Evolutionary conservation across 2,888 invertebrate species (phyloP), one percentile per base, ranked within the genome.

Genomic region (Calliopum simillimum): DNA sequence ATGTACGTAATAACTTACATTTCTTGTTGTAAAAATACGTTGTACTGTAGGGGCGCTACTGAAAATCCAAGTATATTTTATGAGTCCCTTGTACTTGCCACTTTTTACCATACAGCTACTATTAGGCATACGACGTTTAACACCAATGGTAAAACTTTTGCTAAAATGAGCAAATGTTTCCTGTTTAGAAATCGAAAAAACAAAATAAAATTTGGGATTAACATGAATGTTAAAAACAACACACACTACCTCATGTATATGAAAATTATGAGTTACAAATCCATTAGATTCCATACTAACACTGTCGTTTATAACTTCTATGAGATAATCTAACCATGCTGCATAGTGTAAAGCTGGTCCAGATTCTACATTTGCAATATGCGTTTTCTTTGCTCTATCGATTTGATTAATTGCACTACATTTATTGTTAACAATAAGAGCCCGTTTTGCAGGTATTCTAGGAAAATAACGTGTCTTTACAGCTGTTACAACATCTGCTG

Each of bases 261-360:
- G 91, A 82, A 93, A 93, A 13, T 89, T 89, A 25, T 93, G 86
- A 0, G 91, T 89, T 46, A 92, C 90, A 11, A 91, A 89, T 77
- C 89, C 89, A 69, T 91, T 91, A 79, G 88, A 88, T 78, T 90
- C 91, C 80, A 90, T 92, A 81, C 91, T 91, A 89, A 94, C 90
- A 14, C 91, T 89, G 75, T 91, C 90, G 85, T 94, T 94, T 66
- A 94, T 91, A 25, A 91, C 87, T 81, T 94, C 94, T 12, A 93
- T 93, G 14, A 93, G 91, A 78, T 92, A 91, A 2, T 91, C 90
- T 56, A 94, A 85, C 94, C 94, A 94, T 62, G 90, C 88, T 12
- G 89, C 85, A 82, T 93, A 94, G 19, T 81, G 79, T 49, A 86
- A 72, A 0, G 80, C 80, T 13, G 83, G 85, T 8, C 77, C 74